Conservation (phyloP, 2,113 vertebrate genomes). For the Xerus inauris region DNA sequence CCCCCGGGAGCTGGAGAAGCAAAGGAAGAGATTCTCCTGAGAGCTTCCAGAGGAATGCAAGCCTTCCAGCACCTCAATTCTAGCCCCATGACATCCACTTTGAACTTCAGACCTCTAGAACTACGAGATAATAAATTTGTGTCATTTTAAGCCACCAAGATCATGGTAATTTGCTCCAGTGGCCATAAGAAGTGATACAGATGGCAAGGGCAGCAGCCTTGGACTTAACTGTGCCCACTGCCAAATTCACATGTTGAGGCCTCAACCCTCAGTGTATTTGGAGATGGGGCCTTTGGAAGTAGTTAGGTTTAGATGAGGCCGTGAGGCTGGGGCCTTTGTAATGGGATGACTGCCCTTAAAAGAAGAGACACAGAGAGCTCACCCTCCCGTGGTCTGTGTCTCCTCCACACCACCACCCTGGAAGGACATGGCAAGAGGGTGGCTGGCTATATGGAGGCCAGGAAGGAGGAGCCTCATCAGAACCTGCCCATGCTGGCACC, state of each 20-base stretch:
- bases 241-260: background rate
- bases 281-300: background rate
- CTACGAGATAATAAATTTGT: background rate
- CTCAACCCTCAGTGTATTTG: too few relatives aligned
- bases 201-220: background rate
- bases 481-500: too few relatives aligned
- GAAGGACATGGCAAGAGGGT: too few relatives aligned
- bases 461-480: too few relatives aligned
- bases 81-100: too few relatives aligned
- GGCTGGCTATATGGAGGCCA: background rate
- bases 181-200: background rate
- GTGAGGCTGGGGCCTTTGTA: background rate
- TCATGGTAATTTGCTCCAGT: background rate
- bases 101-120: background rate
- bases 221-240: background rate
- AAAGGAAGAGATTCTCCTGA: background rate
- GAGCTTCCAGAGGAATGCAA: background rate
- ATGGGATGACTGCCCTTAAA: background rate
- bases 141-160: background rate
- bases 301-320: background rate
- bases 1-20: background rate
- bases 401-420: too few relatives aligned
- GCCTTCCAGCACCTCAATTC: background rate
- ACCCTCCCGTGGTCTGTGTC: too few relatives aligned
- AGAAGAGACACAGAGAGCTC: too few relatives aligned